Percentiles rank a stretch among this genome's conserved stretches.
Conservation (phyloP, 2,797 vertebrate genomes). For the Valencia hispanica region DNA sequence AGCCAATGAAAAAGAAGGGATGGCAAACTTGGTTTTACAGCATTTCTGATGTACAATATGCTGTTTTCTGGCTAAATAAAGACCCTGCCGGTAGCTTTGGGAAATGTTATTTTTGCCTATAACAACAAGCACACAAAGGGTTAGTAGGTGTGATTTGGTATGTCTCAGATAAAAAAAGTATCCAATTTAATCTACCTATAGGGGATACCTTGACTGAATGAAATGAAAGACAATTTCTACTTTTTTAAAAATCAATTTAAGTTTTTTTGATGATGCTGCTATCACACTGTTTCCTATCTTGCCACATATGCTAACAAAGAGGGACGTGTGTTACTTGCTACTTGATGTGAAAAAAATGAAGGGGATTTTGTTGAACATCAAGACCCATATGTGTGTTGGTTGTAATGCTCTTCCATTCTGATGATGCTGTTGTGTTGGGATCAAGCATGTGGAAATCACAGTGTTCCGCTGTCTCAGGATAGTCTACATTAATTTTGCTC, state of each 20-base stretch:
- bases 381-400: background rate
- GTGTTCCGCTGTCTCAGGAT: background rate
- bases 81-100: background rate
- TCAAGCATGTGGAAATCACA: background rate
- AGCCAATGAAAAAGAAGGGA: background rate
- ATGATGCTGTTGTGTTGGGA: no score
- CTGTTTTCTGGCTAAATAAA: background rate
- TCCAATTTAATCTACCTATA: background rate
- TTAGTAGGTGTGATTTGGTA: background rate
- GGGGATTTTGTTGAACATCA: background rate
- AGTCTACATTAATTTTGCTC: background rate
- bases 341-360: background rate
- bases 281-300: no score
- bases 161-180: background rate
- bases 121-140: conserved; percentile 2
- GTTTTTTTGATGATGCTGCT: background rate
- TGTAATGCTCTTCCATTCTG: background rate
- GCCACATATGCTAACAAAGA: no score
- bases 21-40: background rate
- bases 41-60: background rate
- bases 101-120: background rate
- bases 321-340: background rate
- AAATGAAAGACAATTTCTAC: background rate
- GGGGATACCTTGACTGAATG: background rate
- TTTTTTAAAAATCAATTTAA: background rate